Evolutionary conservation across 2,113 vertebrate genomes (phyloP).

Genomic region (Anhinga anhinga): DNA sequence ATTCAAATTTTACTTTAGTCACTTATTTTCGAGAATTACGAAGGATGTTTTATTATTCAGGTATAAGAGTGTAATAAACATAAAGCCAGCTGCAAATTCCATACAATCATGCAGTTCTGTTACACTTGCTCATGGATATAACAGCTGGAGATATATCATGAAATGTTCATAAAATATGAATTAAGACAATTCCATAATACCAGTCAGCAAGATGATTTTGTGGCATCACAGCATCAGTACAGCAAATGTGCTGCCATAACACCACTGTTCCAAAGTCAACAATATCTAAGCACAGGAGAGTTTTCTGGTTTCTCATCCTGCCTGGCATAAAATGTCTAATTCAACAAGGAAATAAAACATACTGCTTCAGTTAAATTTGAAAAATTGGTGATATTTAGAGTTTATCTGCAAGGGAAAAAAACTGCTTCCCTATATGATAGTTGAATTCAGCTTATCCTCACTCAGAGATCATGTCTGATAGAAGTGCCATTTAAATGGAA

Average conservation of each 20-base stretch:
- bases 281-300: background rate
- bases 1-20: background rate
- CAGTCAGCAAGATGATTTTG: background rate
- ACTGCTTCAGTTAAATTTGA: background rate
- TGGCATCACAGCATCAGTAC: background rate
- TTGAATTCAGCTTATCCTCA: no score
- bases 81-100: background rate
- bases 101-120: no score
- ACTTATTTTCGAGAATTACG: background rate
- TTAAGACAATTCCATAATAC: background rate
- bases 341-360: background rate
- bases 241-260: background rate
- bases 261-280: background rate
- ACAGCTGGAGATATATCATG: background rate
- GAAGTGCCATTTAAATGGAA: no score
- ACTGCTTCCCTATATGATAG: no score
- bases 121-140: background rate
- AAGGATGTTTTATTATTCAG: background rate
- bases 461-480: no score
- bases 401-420: background rate
- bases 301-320: background rate
- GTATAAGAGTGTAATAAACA: background rate
- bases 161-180: background rate
- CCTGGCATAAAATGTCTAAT: background rate
- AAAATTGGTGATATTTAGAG: rapidly evolving